phyloP scores from a whole-genome alignment of 2,113 vertebrate species.

The Holacanthus passer region DNA sequence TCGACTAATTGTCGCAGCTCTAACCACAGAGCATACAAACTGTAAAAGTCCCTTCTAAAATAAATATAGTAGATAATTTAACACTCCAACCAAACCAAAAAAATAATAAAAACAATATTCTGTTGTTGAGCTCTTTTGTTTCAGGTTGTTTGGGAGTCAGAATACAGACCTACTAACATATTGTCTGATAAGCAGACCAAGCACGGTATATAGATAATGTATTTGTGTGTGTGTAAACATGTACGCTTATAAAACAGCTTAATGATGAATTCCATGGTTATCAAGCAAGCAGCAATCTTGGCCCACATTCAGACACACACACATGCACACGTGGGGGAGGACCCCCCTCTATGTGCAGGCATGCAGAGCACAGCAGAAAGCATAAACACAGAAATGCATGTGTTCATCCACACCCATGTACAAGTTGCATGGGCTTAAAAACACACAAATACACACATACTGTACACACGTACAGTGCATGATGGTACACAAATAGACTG shows the following conservation, averaged over 20 bases:
- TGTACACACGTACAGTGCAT: conserved; percentile 1
- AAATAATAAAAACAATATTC: neutral
- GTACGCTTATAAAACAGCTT: conserved; percentile 29
- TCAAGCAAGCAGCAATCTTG: neutral
- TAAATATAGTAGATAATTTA: neutral
- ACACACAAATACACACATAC: conserved; percentile 3
- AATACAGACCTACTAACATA: neutral
- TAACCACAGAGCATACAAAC: too few species aligned
- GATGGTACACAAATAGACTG: conserved; percentile 24
- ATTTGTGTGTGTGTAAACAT: accelerated
- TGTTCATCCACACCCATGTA: conserved; percentile 13
- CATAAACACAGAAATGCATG: conserved; percentile 29
- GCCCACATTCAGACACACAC: conserved; percentile 10
- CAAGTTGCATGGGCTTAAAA: conserved; percentile 3
- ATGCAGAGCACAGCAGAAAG: conserved; percentile 25
- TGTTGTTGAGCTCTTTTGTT: neutral
- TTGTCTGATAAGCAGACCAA: neutral
- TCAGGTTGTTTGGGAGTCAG: neutral
- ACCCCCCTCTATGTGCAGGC: conserved; percentile 24
- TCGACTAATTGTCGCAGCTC: too few species aligned
- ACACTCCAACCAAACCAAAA: neutral
- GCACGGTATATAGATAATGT: neutral
- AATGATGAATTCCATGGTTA: conserved; percentile 35
- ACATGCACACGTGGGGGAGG: conserved; percentile 9
- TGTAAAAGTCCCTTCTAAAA: neutral